Evolutionary conservation across 37 sponge, comb jelly and placozoan genomes (phyloP), one percentile per base, ranked within the genome.

Genomic region (Theonella swinhoei): DNA sequence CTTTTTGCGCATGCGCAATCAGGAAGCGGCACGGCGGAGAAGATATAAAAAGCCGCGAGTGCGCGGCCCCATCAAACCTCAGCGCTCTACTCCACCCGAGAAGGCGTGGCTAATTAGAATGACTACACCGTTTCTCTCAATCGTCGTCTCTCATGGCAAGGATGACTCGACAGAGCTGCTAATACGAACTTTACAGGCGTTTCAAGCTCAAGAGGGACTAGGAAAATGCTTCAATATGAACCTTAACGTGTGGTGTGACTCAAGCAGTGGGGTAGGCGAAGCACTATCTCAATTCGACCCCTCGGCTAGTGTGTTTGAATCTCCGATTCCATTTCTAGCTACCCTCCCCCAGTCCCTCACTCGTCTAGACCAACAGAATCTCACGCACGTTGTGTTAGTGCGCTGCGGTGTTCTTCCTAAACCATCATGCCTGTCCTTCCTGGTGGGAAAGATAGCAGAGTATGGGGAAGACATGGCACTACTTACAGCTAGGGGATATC

Each of bases 401-500:
- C 4, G 17, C 19, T 64, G 69, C 62, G 80, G 80, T 17, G 39
- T 33, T 39, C 2, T 79, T 35, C 43, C 32, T 17, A 39, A 79
- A 26, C 24, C 62, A 2, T 2, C 4, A 8, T 79, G 68, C 26
- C 19, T 62, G 17, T 1, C 39, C 20, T 67, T 67, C 25, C 69
- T 79, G 17, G 8, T 41, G 33, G 22, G 29, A 2, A 66, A 79
- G 68, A 64, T 39, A 24, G n/a, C 22, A 1, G 65, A 77, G 63
- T 77, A 77, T 35, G 68, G 5, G 24, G 38, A 36, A 22, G 37
- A 28, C 3, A 67, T 68, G n/a, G 54, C 11, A 47, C 22, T 67
- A 24, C 29, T 79, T 4, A 25, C 80, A 7, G 66, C 69, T 2
- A 8, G 4, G 2, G 80, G 80, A 34, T 61, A 66, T 64, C 68